Evolutionary conservation across 2,797 vertebrate genomes (phyloP).

Genomic region (Dallia pectoralis): DNA sequence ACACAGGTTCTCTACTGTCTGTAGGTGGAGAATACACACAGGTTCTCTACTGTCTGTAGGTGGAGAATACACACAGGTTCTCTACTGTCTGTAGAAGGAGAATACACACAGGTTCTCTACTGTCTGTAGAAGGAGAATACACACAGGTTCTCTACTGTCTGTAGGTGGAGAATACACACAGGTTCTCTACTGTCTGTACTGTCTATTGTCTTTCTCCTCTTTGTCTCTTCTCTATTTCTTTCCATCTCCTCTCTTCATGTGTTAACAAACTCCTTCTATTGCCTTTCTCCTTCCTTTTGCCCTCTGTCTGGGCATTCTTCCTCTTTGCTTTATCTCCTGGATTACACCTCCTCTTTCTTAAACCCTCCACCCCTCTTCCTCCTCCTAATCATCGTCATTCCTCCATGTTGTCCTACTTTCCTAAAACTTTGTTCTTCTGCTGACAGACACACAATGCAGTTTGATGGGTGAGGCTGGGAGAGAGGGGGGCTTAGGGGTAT

Average conservation of each 20-base stretch:
- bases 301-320: slow-evolving; percentile 13
- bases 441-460: slow-evolving; percentile 54
- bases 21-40: no score
- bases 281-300: not conserved
- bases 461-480: not conserved
- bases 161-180: no score
- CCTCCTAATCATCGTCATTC: slow-evolving; percentile 57
- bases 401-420: slow-evolving; percentile 64
- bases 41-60: no score
- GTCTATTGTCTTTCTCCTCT: slow-evolving; percentile 41
- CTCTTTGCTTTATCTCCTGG: slow-evolving; percentile 16
- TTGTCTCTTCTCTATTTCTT: slow-evolving; percentile 7
- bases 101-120: no score
- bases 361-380: slow-evolving; percentile 44
- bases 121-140: no score
- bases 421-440: slow-evolving; percentile 52
- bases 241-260: slow-evolving; percentile 27
- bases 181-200: no score
- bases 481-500: not conserved
- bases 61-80: no score
- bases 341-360: no score
- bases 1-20: no score
- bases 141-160: no score
- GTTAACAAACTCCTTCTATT: slow-evolving; percentile 25
- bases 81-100: no score